Evolutionary conservation across 2,888 invertebrate species (phyloP), one percentile per base, ranked within the genome.

Genomic region (Hedychridium roseum): DNA sequence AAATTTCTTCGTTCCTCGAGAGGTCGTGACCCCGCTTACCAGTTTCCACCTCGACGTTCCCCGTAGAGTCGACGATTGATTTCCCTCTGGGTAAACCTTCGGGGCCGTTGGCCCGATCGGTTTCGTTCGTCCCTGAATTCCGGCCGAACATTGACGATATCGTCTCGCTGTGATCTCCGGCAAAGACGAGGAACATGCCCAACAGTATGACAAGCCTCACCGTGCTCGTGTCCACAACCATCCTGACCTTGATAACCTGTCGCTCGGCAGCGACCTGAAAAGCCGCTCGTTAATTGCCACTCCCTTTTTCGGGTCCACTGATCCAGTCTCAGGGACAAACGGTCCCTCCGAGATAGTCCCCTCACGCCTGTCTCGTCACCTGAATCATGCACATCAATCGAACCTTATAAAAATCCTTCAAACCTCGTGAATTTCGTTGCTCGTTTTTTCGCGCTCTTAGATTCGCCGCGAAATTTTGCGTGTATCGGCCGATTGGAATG

Each of bases 161-260:
- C 30, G 84, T 68, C 26, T 80, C 78, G 3, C 80, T 81, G 66
- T 84, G 83, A 70, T 85, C 85, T 26, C 83, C 82, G 48, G 83
- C 80, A 47, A 85, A 76, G 52, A 84, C 79, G 46, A 85, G 71
- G 57, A 84, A 80, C 71, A 84, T 79, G 51, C 83, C 82, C 27
- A 84, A 68, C 50, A 83, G 79, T 68, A 84, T 81, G 49, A 84
- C 80, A 30, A 84, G 71, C 4, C 84, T 80, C 31, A 84, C 78
- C 1, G 78, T 78, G 41, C 76, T 68, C 9, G 76, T 76, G 50
- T 79, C 78, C 64, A 78, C 66, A 23, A 64, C 69, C 76, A 75
- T 74, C 31, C 34, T 26, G 43, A 11, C 17, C 26, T 16, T 15
- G 9, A 26, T 37, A 11, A 12, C 18, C 14, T 5, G 11, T 37